These are phyloP conservation scores for Macrosteles quadrilineatus DNA, from an alignment of 1,140 invertebrate genomes.

Conservation along the genomic window DNA sequence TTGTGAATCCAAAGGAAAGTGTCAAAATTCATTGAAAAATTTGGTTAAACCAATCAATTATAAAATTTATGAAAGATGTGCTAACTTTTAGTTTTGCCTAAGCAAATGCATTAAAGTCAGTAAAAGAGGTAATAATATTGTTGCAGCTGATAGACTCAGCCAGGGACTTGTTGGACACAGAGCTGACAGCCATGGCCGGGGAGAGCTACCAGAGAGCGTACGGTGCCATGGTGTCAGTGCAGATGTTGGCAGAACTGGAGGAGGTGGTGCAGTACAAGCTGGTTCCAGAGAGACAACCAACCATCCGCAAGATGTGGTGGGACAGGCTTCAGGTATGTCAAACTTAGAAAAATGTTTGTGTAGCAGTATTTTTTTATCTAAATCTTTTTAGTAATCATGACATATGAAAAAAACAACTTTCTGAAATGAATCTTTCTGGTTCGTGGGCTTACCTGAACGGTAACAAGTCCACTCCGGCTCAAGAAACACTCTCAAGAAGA, in stretches of 20 bases:
- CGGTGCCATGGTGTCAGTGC: constrained; percentile 95
- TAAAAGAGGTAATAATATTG: too few species aligned
- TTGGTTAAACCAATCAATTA: too few species aligned
- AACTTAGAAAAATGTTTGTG: background rate
- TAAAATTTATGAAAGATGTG: too few species aligned
- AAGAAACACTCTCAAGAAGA: too few species aligned
- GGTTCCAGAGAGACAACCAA: constrained; percentile 80
- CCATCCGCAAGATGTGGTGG: constrained; percentile 94
- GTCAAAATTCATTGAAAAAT: too few species aligned
- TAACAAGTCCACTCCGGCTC: too few species aligned
- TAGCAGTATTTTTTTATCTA: background rate
- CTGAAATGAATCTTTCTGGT: too few species aligned
- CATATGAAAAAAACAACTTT: too few species aligned
- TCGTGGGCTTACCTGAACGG: too few species aligned
- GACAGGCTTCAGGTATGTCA: constrained; percentile 70
- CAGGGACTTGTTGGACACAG: constrained; percentile 91
- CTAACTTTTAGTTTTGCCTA: too few species aligned
- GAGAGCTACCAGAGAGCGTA: constrained; percentile 99
- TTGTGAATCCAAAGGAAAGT: too few species aligned
- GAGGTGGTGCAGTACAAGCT: constrained; percentile 97
- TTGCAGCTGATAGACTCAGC: constrained; percentile 79
- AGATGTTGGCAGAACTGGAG: constrained; percentile 95
- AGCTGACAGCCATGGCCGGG: constrained; percentile 95
- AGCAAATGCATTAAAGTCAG: too few species aligned
- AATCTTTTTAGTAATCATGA: background rate